These are phyloP conservation scores for Auanema sp. DNA, from an alignment of 2,888 invertebrate species.

Conservation along the genomic window DNA sequence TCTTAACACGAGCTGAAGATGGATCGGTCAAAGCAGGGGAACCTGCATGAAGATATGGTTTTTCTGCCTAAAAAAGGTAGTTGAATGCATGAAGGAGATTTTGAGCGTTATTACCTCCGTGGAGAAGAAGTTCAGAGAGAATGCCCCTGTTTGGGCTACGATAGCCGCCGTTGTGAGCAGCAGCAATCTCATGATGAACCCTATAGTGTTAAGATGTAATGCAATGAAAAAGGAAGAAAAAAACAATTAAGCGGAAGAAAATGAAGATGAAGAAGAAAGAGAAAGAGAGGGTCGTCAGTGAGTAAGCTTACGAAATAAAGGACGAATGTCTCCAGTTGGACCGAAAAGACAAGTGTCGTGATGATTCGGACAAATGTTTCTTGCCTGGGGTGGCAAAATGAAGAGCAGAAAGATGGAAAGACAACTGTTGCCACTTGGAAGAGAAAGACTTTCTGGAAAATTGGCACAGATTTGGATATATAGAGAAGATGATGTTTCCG, in stretches of 20 bases:
- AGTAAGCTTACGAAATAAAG: constrained; percentile 1
- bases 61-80: constrained; percentile 5
- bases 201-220: background rate
- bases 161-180: constrained; percentile 17
- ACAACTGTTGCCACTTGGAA: no score
- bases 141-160: constrained; percentile 16
- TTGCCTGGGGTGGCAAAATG: no score
- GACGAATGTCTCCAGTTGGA: background rate
- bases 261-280: background rate
- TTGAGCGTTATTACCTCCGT: constrained; percentile 3
- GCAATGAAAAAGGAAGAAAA: background rate
- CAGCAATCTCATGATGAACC: constrained; percentile 19
- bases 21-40: constrained; percentile 56
- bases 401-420: no score
- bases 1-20: constrained; percentile 41
- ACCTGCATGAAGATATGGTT: constrained; percentile 48
- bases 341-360: background rate
- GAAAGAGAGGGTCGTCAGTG: background rate
- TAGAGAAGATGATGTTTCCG: no score
- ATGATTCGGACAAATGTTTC: background rate
- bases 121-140: constrained; percentile 16
- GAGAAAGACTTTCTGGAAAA: no score
- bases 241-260: background rate
- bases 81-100: background rate
- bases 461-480: no score